Evolutionary conservation across 2,797 vertebrate species (phyloP), one percentile per base, ranked within the genome.

Genomic region (Ciconia nigra): DNA sequence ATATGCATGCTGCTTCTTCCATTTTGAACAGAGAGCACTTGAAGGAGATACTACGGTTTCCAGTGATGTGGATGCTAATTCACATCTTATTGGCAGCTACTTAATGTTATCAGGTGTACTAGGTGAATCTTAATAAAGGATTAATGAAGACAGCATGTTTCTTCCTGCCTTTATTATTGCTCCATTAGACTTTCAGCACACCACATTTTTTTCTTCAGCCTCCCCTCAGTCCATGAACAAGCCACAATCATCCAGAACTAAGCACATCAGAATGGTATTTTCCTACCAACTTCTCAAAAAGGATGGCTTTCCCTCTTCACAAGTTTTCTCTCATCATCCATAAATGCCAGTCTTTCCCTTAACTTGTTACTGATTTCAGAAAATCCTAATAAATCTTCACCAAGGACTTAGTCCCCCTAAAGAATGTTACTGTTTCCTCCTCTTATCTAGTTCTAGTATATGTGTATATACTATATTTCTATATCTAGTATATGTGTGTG

Each of bases 121-220:
- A 58, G 49, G 57, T 90, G 77, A 93, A 95, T 76, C 57, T 90
- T 95, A 96, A 93, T 86, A 94, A 93, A 82, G 73, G 58, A 92
- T 74, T 92, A 88, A 96, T 83, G 83, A 93, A 93, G 66, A 78
- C 57, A 76, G 8, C 10, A 21, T 87, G 46, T 86, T 95, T 91
- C 55, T 71, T 93, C 49, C 44, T 74, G 37, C 18, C 84, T 88
- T 82, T 82, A 42, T 94, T 93, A 93, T 72, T 76, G 20, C 24
- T 88, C 37, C 49, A 69, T 83, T 81, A 94, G 47, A 61, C 17
- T 77, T 95, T 11, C 31, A 78, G 44, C 17, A 11, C 11, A 66
- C 33, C 12, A 29, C 4, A 1, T 17, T 35, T 57, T 49, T 83
- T 63, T 22, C 4, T 69, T 55, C 55, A 59, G 5, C n/a, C 14